Evolutionary conservation across 2,797 vertebrate species (phyloP), one percentile per base, ranked within the genome.

Genomic region (Scolopax bukidnonensis): DNA sequence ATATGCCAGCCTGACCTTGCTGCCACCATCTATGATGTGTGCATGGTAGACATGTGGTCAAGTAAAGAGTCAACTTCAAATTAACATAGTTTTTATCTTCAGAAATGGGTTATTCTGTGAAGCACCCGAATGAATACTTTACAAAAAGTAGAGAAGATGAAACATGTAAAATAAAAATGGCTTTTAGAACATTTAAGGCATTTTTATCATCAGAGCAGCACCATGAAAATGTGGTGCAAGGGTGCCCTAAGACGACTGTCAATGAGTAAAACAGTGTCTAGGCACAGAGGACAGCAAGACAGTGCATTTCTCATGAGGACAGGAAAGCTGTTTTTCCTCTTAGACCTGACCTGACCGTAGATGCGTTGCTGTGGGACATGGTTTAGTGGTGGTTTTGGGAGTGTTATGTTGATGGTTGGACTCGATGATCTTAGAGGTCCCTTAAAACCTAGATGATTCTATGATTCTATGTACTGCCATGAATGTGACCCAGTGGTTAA

Each of bases 401-500:
- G 14, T 16, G 56, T 57, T 57, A 33, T 21, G 56, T 57, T 57
- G 21, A 36, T 33, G 56, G 56, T 57, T 57, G 56, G 56, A 57
- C n/a, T 24, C 5, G 9, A 33, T 57, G 56, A 57, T 53, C 28
- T 53, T 30, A 53, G 30, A 53, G 51, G 51, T 30, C 28, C 51
- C 16, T 53, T 53, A 10, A 28, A 11, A 53, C 28, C 28, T 53
- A 53, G 28, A 30, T 10, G n/a, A 57, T 57, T 21, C 53, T 54
- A 9, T n/a, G 30, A 54, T 54, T 56, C 56, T 40, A 4, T 14
- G 38, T 63, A 41, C 12, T 68, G 41, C 25, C 4, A 1, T 40
- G 54, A 27, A 33, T 2, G 2, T 64, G 45, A 16, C 1, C 1
- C 11, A 12, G 32, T 23, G 7, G 15, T 30, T 59, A 51, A 16